A percentile compares a stretch with the other conserved stretches of the same genome.
Conservation (phyloP, 2,797 vertebrate species). For the Helicolenus hilgendorfi region DNA sequence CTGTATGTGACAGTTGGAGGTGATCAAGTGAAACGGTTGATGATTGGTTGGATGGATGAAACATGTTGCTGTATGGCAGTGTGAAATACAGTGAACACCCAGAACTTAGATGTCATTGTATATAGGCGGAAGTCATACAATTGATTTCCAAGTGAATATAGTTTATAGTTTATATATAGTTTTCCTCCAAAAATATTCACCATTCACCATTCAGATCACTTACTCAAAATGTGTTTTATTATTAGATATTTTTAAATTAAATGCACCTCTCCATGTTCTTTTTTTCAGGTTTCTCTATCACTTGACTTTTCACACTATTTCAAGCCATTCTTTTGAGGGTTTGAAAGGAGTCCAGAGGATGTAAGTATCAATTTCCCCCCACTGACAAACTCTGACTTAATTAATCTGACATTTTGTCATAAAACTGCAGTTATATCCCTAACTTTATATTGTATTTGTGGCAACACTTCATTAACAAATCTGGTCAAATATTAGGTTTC, state of each 20-base stretch:
- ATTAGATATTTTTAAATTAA: not conserved
- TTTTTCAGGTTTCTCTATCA: conserved; percentile 90
- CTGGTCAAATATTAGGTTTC: not conserved
- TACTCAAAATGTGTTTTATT: not conserved
- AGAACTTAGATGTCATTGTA: not conserved
- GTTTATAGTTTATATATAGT: too few relatives aligned
- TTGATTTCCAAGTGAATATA: not conserved
- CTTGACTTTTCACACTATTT: conserved; percentile 90
- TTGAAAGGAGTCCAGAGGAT: conserved; percentile 90
- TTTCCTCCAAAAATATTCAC: too few relatives aligned
- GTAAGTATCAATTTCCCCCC: conserved; percentile 83
- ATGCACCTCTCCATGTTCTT: not conserved
- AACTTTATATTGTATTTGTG: not conserved
- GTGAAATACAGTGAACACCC: not conserved
- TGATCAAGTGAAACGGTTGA: not conserved
- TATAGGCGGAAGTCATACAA: not conserved
- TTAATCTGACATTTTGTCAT: not conserved
- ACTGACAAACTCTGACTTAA: not conserved
- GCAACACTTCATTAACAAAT: not conserved
- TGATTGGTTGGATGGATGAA: not conserved
- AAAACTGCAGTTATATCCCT: not conserved
- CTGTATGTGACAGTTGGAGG: not conserved
- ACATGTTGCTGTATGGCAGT: not conserved
- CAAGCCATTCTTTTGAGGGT: conserved; percentile 91
- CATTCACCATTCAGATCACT: not conserved